phyloP scores from a whole-genome alignment of 2,113 vertebrate species.

The Neomonachus schauinslandi region DNA sequence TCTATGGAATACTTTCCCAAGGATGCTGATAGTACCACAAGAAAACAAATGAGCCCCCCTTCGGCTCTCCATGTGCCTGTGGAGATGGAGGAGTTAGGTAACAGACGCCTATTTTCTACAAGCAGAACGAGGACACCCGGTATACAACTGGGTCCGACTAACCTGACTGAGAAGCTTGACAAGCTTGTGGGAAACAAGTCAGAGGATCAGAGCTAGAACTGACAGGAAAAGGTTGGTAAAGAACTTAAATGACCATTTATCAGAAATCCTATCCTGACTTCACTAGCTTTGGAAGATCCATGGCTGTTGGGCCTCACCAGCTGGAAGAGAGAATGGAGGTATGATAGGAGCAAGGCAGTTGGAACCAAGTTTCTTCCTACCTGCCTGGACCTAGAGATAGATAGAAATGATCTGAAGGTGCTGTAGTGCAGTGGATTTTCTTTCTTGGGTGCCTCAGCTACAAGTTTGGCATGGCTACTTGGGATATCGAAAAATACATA shows the following conservation, averaged over 20 bases:
- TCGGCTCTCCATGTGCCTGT: background rate
- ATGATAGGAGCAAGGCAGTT: background rate
- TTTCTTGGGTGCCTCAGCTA: background rate
- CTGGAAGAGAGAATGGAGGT: background rate
- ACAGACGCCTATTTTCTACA: background rate
- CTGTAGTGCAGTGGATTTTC: background rate
- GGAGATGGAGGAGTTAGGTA: background rate
- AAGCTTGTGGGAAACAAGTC: background rate
- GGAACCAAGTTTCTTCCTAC: background rate
- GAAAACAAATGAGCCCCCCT: conserved; percentile 32
- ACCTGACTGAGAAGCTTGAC: background rate
- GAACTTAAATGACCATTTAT: background rate
- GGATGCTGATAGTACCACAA: background rate
- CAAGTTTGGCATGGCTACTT: background rate
- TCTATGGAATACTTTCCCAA: conserved; percentile 66
- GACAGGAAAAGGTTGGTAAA: background rate
- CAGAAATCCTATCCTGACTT: background rate
- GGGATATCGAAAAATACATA: background rate
- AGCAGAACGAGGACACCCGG: background rate
- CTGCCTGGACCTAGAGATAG: background rate
- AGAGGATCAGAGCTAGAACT: background rate
- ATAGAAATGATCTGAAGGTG: background rate
- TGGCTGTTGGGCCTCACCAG: background rate
- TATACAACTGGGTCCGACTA: background rate
- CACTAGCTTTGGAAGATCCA: background rate